Conservation (phyloP, 2,888 invertebrate genomes). For the Orchesella flavescens region DNA sequence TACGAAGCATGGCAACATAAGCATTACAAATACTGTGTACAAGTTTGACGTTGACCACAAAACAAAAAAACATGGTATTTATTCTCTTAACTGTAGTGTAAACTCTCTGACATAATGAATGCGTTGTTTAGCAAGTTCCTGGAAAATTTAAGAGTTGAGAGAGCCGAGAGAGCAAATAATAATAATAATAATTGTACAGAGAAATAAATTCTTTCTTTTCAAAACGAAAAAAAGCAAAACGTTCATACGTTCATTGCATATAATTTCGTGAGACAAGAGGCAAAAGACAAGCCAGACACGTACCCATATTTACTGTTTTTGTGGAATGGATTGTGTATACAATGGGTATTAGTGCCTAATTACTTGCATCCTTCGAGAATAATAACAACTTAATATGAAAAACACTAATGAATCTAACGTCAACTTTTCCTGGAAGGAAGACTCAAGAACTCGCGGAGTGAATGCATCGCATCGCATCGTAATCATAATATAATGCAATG, state of each 20-base stretch:
- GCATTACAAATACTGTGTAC: background rate
- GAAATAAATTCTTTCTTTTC: no score
- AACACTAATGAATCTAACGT: slow-evolving; percentile 39
- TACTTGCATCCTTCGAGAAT: slow-evolving; percentile 38
- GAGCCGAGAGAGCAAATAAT: no score
- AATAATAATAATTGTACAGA: no score
- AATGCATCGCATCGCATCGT: background rate
- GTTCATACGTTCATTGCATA: no score
- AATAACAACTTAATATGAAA: slow-evolving; percentile 42
- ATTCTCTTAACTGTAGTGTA: slow-evolving; percentile 37
- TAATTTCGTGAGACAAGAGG: no score
- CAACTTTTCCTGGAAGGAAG: slow-evolving; percentile 17
- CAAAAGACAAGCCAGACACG: slow-evolving; percentile 6
- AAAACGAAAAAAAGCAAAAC: no score
- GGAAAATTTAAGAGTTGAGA: slow-evolving; percentile 25
- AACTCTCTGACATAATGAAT: slow-evolving; percentile 27
- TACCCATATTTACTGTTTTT: slow-evolving; percentile 12
- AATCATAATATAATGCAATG: background rate
- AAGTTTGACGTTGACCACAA: slow-evolving; percentile 12
- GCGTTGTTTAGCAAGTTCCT: slow-evolving; percentile 36
- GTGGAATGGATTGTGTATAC: background rate
- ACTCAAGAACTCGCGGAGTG: no score
- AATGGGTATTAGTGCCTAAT: slow-evolving; percentile 19
- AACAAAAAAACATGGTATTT: slow-evolving; percentile 14
- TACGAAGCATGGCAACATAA: slow-evolving; percentile 62